Evolutionary conservation across 2,113 vertebrate genomes (phyloP), one percentile per base, ranked within the genome.

Genomic region (Montifringilla adamsi): DNA sequence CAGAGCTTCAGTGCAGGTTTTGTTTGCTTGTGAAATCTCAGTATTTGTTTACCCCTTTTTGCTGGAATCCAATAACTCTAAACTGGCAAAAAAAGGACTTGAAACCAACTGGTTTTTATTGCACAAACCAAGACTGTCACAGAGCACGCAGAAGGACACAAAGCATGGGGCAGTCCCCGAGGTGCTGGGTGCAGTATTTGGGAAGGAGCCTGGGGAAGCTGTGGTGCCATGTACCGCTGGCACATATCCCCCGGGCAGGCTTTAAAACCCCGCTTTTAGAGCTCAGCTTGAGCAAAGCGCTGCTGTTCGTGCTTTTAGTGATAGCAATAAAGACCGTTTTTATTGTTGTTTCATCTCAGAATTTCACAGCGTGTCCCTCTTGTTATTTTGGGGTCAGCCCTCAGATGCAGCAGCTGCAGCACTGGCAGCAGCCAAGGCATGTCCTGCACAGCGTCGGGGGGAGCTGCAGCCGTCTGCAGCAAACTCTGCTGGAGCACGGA

Each of bases 261-360:
- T 81, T 77, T 92, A 86, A 96, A 94, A 70, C 28, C 33, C 41
- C 30, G 53, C 62, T 52, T 80, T 94, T 87, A 91, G 88, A 94
- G 50, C 84, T 75, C 93, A 53, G 69, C 87, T 84, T 69, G 81
- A 84, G 64, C 74, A 43, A 91, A 96, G 67, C 46, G 74, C 46
- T 75, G 84, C 89, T 82, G 66, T 84, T 95, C 30, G 66, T 41
- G 69, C 69, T 78, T 93, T 94, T 52, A 93, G 87, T 90, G 84
- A 79, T 31, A 50, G 84, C 94, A 87, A 23, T 94, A 89, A 92
- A 86, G 83, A 49, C 26, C 3, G 55, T 6, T 73, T 89, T 89
- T 87, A 74, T 67, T 63, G 80, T 67, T 89, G 74, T 60, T 92
- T 82, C 43, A 84, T 28, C 46, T 14, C 13, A 11, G 56, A 62